A percentile compares a stretch with the other conserved stretches of the same genome.
phyloP scores from a whole-genome alignment of 2,888 invertebrate species.

The Eupsilia transversa region DNA sequence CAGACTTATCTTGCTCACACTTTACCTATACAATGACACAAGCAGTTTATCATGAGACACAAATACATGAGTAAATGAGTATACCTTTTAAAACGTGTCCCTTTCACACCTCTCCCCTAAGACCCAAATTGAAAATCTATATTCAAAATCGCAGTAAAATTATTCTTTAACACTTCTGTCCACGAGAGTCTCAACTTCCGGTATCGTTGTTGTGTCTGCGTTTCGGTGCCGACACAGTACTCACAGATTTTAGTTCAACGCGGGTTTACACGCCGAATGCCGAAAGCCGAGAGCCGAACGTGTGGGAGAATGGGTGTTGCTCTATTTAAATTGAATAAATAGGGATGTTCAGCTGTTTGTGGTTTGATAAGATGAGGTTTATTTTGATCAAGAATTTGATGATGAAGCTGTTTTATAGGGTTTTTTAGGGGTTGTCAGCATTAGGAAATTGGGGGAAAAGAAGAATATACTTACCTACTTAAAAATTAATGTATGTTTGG shows the following conservation, averaged over 20 bases:
- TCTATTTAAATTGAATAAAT: conserved; percentile 50
- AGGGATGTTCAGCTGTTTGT: background rate
- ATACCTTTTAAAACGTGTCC: background rate
- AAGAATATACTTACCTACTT: too few relatives aligned
- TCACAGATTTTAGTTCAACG: conserved; percentile 55
- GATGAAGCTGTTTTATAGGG: too few relatives aligned
- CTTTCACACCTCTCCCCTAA: background rate
- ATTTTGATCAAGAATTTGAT: background rate
- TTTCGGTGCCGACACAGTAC: conserved; percentile 52
- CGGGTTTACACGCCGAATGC: conserved; percentile 38
- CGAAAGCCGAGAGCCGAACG: conserved; percentile 39
- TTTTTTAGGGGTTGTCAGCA: too few relatives aligned
- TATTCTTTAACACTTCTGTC: conserved; percentile 42
- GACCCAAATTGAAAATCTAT: background rate
- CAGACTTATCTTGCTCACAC: too few relatives aligned
- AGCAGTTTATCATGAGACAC: too few relatives aligned
- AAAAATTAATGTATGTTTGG: too few relatives aligned
- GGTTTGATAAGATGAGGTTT: background rate
- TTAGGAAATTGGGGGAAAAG: too few relatives aligned
- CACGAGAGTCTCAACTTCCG: conserved; percentile 54
- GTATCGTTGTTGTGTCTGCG: conserved; percentile 63
- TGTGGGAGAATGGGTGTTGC: conserved; percentile 31
- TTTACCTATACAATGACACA: too few relatives aligned
- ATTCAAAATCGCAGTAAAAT: too few relatives aligned
- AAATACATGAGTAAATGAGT: too few relatives aligned